Evolutionary conservation across 2,113 vertebrate species (phyloP).

Genomic region (Nothoprocta perdicaria): DNA sequence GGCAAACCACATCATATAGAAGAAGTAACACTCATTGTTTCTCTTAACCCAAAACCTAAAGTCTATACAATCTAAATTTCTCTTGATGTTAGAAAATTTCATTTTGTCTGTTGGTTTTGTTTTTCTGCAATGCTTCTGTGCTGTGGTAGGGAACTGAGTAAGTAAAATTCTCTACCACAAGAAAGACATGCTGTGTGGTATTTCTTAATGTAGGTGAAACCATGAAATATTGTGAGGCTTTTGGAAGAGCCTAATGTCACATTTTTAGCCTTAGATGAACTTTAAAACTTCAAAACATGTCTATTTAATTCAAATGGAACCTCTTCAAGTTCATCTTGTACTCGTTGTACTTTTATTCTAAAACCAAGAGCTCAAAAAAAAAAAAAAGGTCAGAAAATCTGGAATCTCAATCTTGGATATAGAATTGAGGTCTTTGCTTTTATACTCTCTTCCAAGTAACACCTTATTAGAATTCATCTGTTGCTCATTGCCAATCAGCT

Average conservation of each 20-base stretch:
- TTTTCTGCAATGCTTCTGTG: conserved; percentile 16
- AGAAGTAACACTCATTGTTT: neutral
- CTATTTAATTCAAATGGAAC: conserved; percentile 7
- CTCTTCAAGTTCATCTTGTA: conserved; percentile 3
- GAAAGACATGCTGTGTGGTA: conserved; percentile 53
- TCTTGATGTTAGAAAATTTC: conserved; percentile 26
- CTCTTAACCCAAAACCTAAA: neutral
- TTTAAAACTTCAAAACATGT: conserved; percentile 14
- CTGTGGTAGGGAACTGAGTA: conserved; percentile 38
- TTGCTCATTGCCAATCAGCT: neutral
- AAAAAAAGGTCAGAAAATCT: neutral
- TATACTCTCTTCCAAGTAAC: neutral
- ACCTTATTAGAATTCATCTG: neutral
- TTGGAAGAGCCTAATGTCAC: conserved; percentile 40
- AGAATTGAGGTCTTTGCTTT: neutral
- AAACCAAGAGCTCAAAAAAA: neutral
- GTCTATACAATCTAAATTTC: neutral
- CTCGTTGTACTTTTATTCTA: neutral
- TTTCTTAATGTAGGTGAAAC: conserved; percentile 67
- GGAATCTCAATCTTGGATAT: neutral
- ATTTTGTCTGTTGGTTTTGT: conserved; percentile 9
- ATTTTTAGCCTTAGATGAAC: conserved; percentile 60
- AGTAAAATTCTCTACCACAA: conserved; percentile 52
- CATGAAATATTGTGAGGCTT: conserved; percentile 45
- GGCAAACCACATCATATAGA: conserved; percentile 8